A percentile compares a stretch with the other conserved stretches of the same genome.
Conservation (phyloP, 2,888 invertebrate genomes). For the Andrena bicolor region DNA sequence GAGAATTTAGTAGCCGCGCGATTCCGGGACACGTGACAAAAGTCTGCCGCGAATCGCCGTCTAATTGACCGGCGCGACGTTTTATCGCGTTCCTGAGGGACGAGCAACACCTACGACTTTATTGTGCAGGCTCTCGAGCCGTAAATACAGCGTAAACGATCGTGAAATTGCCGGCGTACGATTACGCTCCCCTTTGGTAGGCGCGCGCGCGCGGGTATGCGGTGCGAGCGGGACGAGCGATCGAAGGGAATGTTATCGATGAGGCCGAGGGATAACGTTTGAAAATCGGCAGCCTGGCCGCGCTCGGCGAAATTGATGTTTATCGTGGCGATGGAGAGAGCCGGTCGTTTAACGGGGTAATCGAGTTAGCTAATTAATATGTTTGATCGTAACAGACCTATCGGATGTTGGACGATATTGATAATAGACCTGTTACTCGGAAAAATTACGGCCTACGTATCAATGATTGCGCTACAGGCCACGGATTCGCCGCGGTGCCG, state of each 20-base stretch:
- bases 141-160: slow-evolving; percentile 31
- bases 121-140: neutral
- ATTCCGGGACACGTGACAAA: neutral
- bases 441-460: slow-evolving; percentile 43
- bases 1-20: neutral
- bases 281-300: slow-evolving; percentile 15
- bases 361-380: slow-evolving; percentile 55
- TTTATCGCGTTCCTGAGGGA: slow-evolving; percentile 14
- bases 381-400: slow-evolving; percentile 41
- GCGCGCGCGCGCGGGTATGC: neutral
- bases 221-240: neutral
- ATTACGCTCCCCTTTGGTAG: slow-evolving; percentile 13
- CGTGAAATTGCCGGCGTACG: slow-evolving; percentile 36
- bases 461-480: slow-evolving; percentile 39
- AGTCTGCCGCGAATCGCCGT: neutral
- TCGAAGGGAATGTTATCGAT: slow-evolving; percentile 20
- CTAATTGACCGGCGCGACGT: slow-evolving; percentile 7
- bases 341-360: slow-evolving; percentile 25
- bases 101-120: slow-evolving; percentile 27
- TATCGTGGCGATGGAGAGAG: slow-evolving; percentile 11
- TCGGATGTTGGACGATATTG: slow-evolving; percentile 51
- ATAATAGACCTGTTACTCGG: slow-evolving; percentile 54
- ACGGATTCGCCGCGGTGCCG: slow-evolving; percentile 21
- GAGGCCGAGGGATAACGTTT: slow-evolving; percentile 7
- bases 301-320: slow-evolving; percentile 24